These are phyloP conservation scores for Marmota monax DNA, from an alignment of 2,113 vertebrate species.

Conservation along the genomic window DNA sequence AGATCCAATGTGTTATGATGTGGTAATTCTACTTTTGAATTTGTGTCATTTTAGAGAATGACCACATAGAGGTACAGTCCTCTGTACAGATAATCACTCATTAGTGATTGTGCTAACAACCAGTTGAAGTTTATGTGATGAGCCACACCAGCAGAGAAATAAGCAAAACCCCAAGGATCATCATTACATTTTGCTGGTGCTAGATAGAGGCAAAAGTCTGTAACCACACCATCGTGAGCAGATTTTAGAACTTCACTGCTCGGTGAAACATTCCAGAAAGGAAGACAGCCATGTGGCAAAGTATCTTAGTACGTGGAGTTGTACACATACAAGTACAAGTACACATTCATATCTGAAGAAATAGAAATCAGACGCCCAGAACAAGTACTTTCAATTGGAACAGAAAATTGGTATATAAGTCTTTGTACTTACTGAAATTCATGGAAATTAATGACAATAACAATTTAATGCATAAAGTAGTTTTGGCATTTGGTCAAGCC, in stretches of 20 bases:
- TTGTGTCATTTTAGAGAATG: background rate
- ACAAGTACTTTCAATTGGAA: background rate
- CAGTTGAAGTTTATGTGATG: background rate
- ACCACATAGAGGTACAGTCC: background rate
- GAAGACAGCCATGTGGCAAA: background rate
- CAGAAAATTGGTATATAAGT: background rate
- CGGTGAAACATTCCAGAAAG: background rate
- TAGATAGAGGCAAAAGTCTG: background rate
- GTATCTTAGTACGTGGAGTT: background rate
- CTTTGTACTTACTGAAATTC: background rate
- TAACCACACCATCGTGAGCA: background rate
- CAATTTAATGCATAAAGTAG: background rate
- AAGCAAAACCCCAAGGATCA: background rate
- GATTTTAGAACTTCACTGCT: background rate
- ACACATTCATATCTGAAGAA: background rate
- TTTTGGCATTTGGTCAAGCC: background rate
- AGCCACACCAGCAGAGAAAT: background rate
- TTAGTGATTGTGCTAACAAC: background rate
- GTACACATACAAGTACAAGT: background rate
- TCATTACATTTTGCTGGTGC: background rate
- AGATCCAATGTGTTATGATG: background rate
- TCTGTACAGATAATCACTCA: too few relatives aligned
- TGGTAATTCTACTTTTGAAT: background rate
- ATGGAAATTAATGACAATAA: background rate
- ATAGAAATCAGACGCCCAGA: background rate